Evolutionary conservation across 2,797 vertebrate species (phyloP), one percentile per base, ranked within the genome.

Genomic region (Intellagama lesueurii): DNA sequence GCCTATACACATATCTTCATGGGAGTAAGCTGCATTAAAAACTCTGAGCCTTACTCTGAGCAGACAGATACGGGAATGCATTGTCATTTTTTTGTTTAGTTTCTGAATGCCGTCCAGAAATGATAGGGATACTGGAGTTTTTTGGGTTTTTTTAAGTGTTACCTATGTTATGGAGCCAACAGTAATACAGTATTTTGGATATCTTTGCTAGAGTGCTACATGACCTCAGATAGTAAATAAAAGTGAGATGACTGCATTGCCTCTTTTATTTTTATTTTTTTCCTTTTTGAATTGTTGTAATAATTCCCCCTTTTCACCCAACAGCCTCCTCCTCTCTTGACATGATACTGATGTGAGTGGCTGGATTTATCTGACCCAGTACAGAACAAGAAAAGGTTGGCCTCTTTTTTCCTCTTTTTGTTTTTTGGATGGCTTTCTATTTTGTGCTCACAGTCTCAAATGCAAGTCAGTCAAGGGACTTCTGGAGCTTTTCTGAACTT

Each of bases 271-370:
- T 40, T 40, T n/a, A n/a, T 9, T 66, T 81, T 24, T 75, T 26
- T 14, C 60, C 60, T 22, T 64, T 64, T 64, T 64, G 24, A n/a
- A 32, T 11, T 49, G 56, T 40, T 35, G 28, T 35, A 64, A 86
- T 12, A 52, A 3, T 70, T 32, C 44, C 70, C 70, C 35, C 35
- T 60, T 35, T 88, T 78, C 49, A 87, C 32, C 0, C 49, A 75
- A 83, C 87, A 88, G 86, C 40, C 0, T 72, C 79, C 68, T 64
- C 1, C 40, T 28, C 75, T 85, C 93, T 87, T 87, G 78, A 52
- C 60, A 85, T 9, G 6, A 70, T 3, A 1, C 8, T 49, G 81
- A 86, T 66, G n/a, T 89, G 40, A 76, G 60, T 68, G 28, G 26
- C 81, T 77, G 81, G 14, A 75, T 47, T 81, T 85, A 86, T 87